These are phyloP conservation scores for Limnephilus lunatus DNA, from an alignment of 2,888 invertebrate genomes.

Conservation along the genomic window DNA sequence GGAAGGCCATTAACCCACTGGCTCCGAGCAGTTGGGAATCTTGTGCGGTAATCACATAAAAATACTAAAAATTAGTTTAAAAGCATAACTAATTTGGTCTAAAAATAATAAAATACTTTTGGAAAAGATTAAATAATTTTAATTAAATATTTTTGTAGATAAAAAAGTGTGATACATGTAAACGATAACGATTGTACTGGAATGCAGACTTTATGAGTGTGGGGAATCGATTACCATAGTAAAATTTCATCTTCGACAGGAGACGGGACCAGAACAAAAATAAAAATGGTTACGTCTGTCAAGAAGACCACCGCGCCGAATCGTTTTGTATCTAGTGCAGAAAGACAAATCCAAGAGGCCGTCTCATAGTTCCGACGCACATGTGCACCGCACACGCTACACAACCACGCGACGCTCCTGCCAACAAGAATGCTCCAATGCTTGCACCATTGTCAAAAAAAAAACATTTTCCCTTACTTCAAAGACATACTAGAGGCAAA, in stretches of 20 bases:
- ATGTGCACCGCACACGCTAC: neutral
- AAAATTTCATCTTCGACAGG: neutral
- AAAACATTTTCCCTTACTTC: neutral
- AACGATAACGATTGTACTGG: too few species aligned
- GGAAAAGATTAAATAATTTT: too few species aligned
- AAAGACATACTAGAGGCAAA: neutral
- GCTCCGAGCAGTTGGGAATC: too few species aligned
- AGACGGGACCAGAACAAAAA: neutral
- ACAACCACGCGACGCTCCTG: neutral
- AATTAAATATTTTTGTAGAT: too few species aligned
- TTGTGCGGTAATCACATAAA: too few species aligned
- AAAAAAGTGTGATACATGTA: too few species aligned
- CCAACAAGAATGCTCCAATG: neutral
- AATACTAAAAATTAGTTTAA: too few species aligned
- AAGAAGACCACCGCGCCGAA: too few species aligned
- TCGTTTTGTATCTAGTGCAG: neutral
- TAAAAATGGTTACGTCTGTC: neutral
- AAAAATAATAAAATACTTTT: too few species aligned
- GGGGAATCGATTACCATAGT: neutral
- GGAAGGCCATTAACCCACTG: too few species aligned
- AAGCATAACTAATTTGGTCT: too few species aligned
- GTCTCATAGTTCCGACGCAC: neutral
- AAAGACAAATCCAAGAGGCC: neutral
- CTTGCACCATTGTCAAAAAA: neutral
- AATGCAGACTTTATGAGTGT: neutral